A percentile compares a stretch with the other conserved stretches of the same genome.
Conservation (phyloP, 1,140 invertebrate species). For the Drosophila nannoptera region DNA sequence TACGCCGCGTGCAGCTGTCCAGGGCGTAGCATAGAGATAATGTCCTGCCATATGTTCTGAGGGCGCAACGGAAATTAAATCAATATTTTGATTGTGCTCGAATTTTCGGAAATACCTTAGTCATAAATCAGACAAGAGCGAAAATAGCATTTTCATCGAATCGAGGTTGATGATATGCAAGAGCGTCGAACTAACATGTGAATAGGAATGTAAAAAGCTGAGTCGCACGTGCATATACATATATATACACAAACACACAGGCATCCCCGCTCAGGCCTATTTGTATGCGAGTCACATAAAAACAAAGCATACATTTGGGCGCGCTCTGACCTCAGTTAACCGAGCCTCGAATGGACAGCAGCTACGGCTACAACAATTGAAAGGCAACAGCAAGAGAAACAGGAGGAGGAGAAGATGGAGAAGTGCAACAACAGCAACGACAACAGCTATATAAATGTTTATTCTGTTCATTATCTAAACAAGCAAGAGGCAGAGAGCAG, state of each 20-base stretch:
- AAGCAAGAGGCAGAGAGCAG: conserved; percentile 8
- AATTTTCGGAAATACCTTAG: neutral
- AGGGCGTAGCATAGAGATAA: neutral
- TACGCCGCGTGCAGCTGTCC: neutral
- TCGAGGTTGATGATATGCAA: neutral
- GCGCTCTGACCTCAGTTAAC: conserved; percentile 11
- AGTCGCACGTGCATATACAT: neutral
- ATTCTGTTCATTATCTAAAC: conserved; percentile 51
- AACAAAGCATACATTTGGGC: conserved; percentile 17
- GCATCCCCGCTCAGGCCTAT: neutral
- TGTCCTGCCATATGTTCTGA: neutral
- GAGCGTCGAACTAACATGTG: neutral
- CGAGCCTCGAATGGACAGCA: neutral
- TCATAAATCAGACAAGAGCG: neutral
- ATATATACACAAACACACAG: neutral
- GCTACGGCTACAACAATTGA: neutral
- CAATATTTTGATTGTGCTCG: neutral
- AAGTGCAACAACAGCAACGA: neutral
- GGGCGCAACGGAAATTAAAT: neutral
- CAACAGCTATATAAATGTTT: conserved; percentile 30
- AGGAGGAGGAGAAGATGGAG: too few species aligned
- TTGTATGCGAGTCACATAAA: conserved; percentile 11
- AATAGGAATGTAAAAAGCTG: neutral
- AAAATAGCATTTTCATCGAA: neutral
- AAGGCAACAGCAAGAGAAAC: too few species aligned